Evolutionary conservation across 2,797 vertebrate species (phyloP).

Genomic region (Parauchenoglanis ngamensis): DNA sequence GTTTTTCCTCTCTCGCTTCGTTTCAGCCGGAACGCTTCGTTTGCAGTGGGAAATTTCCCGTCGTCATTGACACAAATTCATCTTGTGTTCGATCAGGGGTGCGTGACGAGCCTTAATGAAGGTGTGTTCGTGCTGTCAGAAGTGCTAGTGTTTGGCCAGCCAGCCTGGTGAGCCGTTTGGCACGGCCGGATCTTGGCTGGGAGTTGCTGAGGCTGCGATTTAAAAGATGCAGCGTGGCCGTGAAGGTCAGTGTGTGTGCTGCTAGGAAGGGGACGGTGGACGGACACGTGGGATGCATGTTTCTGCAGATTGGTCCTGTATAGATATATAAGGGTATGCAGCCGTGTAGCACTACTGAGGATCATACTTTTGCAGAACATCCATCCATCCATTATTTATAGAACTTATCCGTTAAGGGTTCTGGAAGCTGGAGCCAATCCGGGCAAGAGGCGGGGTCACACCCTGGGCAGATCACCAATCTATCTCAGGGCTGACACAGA

Average conservation of each 20-base stretch:
- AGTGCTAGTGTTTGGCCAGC: constrained; percentile 69
- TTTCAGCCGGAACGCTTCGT: constrained; percentile 20
- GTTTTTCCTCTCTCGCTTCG: constrained; percentile 19
- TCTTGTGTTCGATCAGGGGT: constrained; percentile 48
- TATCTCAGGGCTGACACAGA: too few relatives aligned
- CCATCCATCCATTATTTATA: too few relatives aligned
- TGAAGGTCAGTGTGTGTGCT: constrained; percentile 54
- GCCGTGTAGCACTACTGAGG: not conserved
- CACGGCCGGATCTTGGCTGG: constrained; percentile 31
- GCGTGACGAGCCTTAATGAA: constrained; percentile 58
- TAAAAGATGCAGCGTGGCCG: constrained; percentile 40
- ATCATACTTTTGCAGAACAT: not conserved
- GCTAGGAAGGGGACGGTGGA: not conserved
- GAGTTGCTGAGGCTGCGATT: constrained; percentile 55
- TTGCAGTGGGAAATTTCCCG: constrained; percentile 35
- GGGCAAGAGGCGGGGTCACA: too few relatives aligned
- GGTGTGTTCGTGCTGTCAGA: constrained; percentile 72
- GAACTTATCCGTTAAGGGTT: too few relatives aligned
- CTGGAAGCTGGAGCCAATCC: too few relatives aligned
- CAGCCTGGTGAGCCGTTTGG: constrained; percentile 63
- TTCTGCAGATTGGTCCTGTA: not conserved
- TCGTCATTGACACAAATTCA: constrained; percentile 43
- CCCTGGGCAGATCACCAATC: too few relatives aligned
- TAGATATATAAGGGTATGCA: not conserved
- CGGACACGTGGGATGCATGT: not conserved